phyloP scores from a whole-genome alignment of 2,888 invertebrate genomes.

The Druceiella hillmani region DNA sequence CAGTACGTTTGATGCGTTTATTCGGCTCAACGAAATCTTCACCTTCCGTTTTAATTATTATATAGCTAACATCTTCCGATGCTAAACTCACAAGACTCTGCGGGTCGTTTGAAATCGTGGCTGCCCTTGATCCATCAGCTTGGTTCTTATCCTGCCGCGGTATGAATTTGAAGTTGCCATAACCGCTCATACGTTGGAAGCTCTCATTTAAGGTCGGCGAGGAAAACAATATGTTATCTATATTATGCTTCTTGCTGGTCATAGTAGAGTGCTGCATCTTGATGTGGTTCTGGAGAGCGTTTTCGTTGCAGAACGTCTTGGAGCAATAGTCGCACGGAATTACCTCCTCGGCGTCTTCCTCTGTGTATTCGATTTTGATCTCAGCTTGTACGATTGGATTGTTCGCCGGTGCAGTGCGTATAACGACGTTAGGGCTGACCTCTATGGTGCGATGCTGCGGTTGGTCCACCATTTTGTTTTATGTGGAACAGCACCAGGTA shows the following conservation, averaged over 20 bases:
- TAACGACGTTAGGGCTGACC: no score
- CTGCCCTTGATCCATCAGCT: slow-evolving; percentile 20
- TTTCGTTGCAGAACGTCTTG: slow-evolving; percentile 32
- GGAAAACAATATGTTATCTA: no score
- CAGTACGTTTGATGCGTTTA: slow-evolving; percentile 29
- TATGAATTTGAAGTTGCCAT: slow-evolving; percentile 40
- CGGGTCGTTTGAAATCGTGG: slow-evolving; percentile 5
- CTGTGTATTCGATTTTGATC: no score
- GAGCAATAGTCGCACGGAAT: slow-evolving; percentile 33
- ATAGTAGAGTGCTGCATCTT: slow-evolving; percentile 39
- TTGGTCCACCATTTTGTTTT: no score
- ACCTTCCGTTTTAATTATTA: slow-evolving; percentile 40
- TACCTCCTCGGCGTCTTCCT: slow-evolving; percentile 30
- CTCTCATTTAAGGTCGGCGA: no score
- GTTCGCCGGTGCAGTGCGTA: no score
- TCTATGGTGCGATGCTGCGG: no score
- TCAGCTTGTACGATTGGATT: no score
- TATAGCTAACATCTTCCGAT: slow-evolving; percentile 39
- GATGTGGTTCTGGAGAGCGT: slow-evolving; percentile 38
- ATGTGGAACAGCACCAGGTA: no score
- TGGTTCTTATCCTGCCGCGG: slow-evolving; percentile 26
- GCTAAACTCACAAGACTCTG: slow-evolving; percentile 29
- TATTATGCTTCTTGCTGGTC: no score
- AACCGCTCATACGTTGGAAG: no score
- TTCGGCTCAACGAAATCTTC: slow-evolving; percentile 28